These are phyloP conservation scores for Channa striata DNA, from an alignment of 2,797 vertebrate genomes.

Conservation along the genomic window DNA sequence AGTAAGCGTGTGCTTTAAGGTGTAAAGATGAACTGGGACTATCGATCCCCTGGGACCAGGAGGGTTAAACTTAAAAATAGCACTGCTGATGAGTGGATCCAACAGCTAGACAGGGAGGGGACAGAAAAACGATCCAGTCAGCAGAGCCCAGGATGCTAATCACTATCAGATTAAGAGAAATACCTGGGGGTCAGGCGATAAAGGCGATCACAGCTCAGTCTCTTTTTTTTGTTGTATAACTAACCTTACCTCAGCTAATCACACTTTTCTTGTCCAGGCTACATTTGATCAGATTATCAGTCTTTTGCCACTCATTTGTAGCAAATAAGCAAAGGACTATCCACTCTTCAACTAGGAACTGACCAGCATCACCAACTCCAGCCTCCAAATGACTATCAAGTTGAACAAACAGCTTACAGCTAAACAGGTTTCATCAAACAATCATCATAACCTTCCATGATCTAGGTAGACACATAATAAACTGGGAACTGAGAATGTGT, in stretches of 20 bases:
- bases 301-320: neutral
- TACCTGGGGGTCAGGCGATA: constrained; percentile 25
- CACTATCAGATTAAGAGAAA: constrained; percentile 67
- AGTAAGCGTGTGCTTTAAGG: constrained; percentile 32
- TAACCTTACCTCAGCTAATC: neutral
- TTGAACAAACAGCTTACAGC: neutral
- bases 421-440: neutral
- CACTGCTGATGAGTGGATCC: constrained; percentile 72
- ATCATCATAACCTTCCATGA: neutral
- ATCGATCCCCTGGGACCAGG: constrained; percentile 55
- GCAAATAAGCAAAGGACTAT: neutral
- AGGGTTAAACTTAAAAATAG: constrained; percentile 78
- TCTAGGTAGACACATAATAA: neutral
- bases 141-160: constrained; percentile 71
- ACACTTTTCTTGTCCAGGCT: neutral
- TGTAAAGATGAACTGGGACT: constrained; percentile 56
- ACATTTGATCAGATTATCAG: neutral
- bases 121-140: constrained; percentile 64
- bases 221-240: neutral
- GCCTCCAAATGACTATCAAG: neutral
- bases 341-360: neutral
- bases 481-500: constrained; percentile 18
- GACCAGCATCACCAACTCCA: neutral
- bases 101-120: constrained; percentile 65
- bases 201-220: constrained; percentile 33